A percentile compares a stretch with the other conserved stretches of the same genome.
Evolutionary conservation across 2,113 vertebrate species (phyloP).

Genomic region (Motacilla tschutschensis): DNA sequence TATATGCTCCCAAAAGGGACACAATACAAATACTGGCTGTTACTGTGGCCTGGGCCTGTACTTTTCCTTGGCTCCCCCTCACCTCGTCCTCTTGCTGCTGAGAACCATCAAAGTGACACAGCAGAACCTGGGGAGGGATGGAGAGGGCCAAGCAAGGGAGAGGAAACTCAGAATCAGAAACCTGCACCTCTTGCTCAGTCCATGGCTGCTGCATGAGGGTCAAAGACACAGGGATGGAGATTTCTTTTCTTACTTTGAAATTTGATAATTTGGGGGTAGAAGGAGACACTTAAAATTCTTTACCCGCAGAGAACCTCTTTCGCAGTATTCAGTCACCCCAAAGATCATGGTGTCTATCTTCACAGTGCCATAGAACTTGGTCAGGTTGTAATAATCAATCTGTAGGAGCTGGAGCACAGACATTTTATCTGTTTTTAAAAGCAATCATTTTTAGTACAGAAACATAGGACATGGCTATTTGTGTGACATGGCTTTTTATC

Average conservation of each 20-base stretch:
- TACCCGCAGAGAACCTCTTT: conserved; percentile 94
- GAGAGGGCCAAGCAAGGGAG: neutral
- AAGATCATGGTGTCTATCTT: conserved; percentile 90
- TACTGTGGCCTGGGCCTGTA: neutral
- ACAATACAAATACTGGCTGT: neutral
- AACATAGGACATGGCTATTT: neutral
- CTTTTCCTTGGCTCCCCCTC: neutral
- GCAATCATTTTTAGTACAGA: neutral
- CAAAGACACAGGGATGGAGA: neutral
- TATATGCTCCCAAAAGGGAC: neutral
- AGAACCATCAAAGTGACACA: neutral
- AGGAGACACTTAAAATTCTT: conserved; percentile 52
- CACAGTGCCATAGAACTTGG: conserved; percentile 96
- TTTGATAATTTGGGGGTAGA: neutral
- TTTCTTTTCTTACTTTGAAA: neutral
- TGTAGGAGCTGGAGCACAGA: conserved; percentile 80
- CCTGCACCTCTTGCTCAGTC: neutral
- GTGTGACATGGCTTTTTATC: neutral
- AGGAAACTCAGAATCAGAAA: neutral
- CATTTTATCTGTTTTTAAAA: neutral
- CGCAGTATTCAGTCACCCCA: conserved; percentile 91
- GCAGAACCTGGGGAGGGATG: neutral
- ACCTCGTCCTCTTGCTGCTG: neutral
- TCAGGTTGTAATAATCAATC: conserved; percentile 96
- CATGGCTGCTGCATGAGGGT: neutral